Evolutionary conservation across 2,797 vertebrate species (phyloP), one percentile per base, ranked within the genome.

Genomic region (Graptemys geographica): DNA sequence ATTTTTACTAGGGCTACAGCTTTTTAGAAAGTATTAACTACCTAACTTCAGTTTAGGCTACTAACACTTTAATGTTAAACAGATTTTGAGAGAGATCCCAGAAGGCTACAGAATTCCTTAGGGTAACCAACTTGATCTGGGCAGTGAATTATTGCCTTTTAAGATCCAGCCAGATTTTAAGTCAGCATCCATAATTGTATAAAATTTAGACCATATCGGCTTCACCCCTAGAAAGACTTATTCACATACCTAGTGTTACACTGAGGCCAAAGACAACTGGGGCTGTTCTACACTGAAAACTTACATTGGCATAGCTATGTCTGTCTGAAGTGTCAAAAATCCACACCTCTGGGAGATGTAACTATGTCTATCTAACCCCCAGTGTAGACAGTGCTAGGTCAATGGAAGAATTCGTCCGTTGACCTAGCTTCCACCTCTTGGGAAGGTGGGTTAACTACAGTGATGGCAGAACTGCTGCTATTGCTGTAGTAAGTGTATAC

Each of bases 181-280:
- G 47, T 41, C 65, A 31, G 7, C 10, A 19, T 49, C 56, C n/a
- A 72, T 72, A 65, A 49, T 49, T 49, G 57, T 44, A 4, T 28
- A n/a, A n/a, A 53, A n/a, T 25, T 27, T 28, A 80, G 74, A 51
- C 11, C 18, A 5, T 57, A 7, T 1, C 3, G 21, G 23, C 51
- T 55, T 59, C 47, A 3, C 3, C 1, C 52, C 52, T 13, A 79
- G 9, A 37, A 53, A 93, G 4, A 51, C 37, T n/a, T 9, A 8
- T 28, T 23, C 37, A 33, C 16, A 0, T 4, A 13, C 6, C 51
- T 16, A 31, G 7, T 37, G 33, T 44, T 11, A 3, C 18, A 3
- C 52, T 9, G 59, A 37, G 52, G 5, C 23, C 5, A 16, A 56
- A 28, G 59, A 9, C 37, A 27, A 79, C 79, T 1, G 0, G 62